Conservation (phyloP, 2,797 vertebrate species). For the Darevskia mixta region DNA sequence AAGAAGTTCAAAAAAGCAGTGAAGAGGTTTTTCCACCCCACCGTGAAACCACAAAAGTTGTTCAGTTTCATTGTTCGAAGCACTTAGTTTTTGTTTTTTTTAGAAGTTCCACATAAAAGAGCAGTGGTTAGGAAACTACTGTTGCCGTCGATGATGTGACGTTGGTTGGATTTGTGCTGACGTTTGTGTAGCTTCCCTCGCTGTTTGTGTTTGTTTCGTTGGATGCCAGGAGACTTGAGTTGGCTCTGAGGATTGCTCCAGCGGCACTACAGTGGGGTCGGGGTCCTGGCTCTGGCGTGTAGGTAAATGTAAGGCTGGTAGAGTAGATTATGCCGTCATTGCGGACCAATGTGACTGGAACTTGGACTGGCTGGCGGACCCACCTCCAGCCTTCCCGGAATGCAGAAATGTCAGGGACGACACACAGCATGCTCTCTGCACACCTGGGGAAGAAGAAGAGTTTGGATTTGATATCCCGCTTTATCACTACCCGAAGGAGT, state of each 20-base stretch:
- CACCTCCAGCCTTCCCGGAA: slow-evolving; percentile 99
- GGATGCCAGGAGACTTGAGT: slow-evolving; percentile 88
- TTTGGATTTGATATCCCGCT: no score
- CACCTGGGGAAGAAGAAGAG: slow-evolving; percentile 80
- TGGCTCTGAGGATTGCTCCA: slow-evolving; percentile 94
- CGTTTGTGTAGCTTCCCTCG: slow-evolving; percentile 83
- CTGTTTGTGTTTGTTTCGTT: slow-evolving; percentile 83
- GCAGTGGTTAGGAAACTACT: slow-evolving; percentile 94
- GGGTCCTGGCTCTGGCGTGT: slow-evolving; percentile 97
- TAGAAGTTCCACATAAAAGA: slow-evolving; percentile 75
- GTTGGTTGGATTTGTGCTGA: slow-evolving; percentile 88
- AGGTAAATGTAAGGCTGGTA: slow-evolving; percentile 99
- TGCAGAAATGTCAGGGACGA: slow-evolving; percentile 98
- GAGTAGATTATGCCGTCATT: slow-evolving; percentile 99
- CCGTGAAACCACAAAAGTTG: slow-evolving; percentile 84
- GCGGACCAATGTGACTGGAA: slow-evolving; percentile 97
- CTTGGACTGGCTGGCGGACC: slow-evolving; percentile 98
- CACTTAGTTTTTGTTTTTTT: slow-evolving; percentile 83
- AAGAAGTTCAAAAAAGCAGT: slow-evolving; percentile 74
- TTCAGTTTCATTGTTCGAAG: slow-evolving; percentile 82
- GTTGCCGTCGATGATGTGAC: slow-evolving; percentile 92
- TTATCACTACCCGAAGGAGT: no score
- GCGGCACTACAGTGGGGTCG: slow-evolving; percentile 97
- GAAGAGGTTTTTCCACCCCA: slow-evolving; percentile 80
- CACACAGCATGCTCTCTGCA: slow-evolving; percentile 97